phyloP scores from a whole-genome alignment of 2,888 invertebrate genomes.

The Erebia aethiops region DNA sequence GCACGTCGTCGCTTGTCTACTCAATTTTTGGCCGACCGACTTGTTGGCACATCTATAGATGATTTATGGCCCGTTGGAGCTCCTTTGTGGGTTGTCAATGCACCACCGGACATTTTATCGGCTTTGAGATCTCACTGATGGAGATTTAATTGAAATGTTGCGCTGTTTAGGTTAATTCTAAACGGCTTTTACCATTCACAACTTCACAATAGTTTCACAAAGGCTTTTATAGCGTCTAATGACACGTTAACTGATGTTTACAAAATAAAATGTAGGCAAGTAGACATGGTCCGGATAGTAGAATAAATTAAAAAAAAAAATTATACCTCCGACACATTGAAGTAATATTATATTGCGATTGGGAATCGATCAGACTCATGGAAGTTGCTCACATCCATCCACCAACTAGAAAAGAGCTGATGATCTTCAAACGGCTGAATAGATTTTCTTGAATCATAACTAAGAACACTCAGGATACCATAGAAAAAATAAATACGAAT shows the following conservation, averaged over 20 bases:
- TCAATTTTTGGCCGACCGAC: neutral
- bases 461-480: too few relatives aligned
- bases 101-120: constrained; percentile 71
- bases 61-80: constrained; percentile 44
- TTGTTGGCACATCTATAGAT: constrained; percentile 2
- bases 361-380: too few relatives aligned
- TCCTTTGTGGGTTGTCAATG: constrained; percentile 61
- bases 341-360: too few relatives aligned
- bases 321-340: too few relatives aligned
- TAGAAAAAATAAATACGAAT: too few relatives aligned
- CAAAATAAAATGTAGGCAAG: neutral
- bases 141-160: constrained; percentile 67
- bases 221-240: constrained; percentile 51
- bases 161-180: constrained; percentile 42
- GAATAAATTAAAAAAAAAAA: too few relatives aligned
- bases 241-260: constrained; percentile 63
- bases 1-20: too few relatives aligned
- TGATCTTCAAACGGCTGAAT: too few relatives aligned
- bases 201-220: constrained; percentile 33
- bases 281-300: too few relatives aligned
- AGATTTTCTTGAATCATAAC: too few relatives aligned
- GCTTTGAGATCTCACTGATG: constrained; percentile 51
- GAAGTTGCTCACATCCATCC: too few relatives aligned
- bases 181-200: constrained; percentile 40
- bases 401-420: too few relatives aligned